Base-by-base conservation (phyloP, 1,140 invertebrate genomes). In the Bombus ignitus region DNA sequence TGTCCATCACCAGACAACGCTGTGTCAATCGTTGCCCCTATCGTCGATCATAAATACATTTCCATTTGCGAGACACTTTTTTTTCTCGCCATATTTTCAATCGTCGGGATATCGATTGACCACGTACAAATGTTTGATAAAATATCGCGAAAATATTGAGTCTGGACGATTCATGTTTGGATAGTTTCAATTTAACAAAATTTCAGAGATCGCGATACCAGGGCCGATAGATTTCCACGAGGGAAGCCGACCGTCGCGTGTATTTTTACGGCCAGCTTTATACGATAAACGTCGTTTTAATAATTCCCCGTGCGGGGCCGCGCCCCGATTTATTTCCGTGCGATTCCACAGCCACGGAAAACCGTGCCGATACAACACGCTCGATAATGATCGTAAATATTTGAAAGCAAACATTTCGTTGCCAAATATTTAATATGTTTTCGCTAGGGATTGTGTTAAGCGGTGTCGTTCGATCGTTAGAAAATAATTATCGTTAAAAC, bases 321-420 rank as follows among this genome's bases (percentile, higher is more conserved):
- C 59, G 65, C 32, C 47, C 28, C 25, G 82, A 65, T 88, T 88
- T 74, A 85, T 85, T 88, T 81, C 73, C 66, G 18, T n/a, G 53
- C 37, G 76, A 39, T n/a, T 70, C 66, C 15, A 25, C 71, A 37
- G 66, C 37, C 4, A 35, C 13, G 65, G n/a, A 32, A 66, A 66
- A 66, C n/a, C 39, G 25, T 1, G 9, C 39, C 57, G 25, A 65
- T 65, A 57, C 59, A 70, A 53, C 32, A n/a, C 35, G 47, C 5
- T 78, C 44, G 73, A 86, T 74, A 86, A 86, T 88, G 84, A 82
- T 73, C 74, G 68, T 70, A 59, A 79, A 85, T 70, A 73, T 86
- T 75, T 78, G 71, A 76, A 42, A 59, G 42, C 62, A 59, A 32
- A 53, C 39, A 76, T 59, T 72, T 62, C n/a, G 39, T 74, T 78